These are phyloP conservation scores for Eretmochelys imbricata DNA, from an alignment of 2,113 vertebrate genomes.

Conservation along the genomic window DNA sequence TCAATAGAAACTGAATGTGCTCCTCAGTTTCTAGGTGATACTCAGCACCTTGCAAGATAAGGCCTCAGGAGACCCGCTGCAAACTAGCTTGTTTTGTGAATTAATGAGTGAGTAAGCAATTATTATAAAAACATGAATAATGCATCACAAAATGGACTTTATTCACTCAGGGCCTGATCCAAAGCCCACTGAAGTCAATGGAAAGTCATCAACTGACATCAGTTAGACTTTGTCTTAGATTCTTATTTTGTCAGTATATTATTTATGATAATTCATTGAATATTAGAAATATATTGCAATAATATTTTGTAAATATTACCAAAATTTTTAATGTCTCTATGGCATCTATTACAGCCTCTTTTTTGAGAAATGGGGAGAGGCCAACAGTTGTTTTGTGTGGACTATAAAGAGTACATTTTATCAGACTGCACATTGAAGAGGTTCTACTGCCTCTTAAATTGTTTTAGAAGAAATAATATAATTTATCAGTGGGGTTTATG, in stretches of 20 bases:
- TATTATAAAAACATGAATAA: background rate
- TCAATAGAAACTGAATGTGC: background rate
- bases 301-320: background rate
- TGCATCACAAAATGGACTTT: background rate
- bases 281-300: conserved; percentile 23
- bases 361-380: background rate
- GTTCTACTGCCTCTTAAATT: background rate
- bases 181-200: background rate
- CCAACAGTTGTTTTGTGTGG: background rate
- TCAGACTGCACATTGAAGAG: background rate
- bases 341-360: background rate
- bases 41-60: background rate
- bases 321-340: conserved; percentile 25
- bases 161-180: background rate
- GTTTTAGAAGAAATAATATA: background rate
- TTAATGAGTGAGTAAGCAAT: background rate
- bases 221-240: conserved; percentile 8
- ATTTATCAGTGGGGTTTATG: background rate
- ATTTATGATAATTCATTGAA: conserved; percentile 32
- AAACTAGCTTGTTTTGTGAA: background rate
- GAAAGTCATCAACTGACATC: background rate
- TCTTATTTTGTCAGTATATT: background rate
- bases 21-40: background rate
- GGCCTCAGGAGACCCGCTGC: background rate
- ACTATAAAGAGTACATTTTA: background rate